Base-by-base conservation (phyloP, 2,888 invertebrate genomes). In the Drosophila paranaensis region DNA sequence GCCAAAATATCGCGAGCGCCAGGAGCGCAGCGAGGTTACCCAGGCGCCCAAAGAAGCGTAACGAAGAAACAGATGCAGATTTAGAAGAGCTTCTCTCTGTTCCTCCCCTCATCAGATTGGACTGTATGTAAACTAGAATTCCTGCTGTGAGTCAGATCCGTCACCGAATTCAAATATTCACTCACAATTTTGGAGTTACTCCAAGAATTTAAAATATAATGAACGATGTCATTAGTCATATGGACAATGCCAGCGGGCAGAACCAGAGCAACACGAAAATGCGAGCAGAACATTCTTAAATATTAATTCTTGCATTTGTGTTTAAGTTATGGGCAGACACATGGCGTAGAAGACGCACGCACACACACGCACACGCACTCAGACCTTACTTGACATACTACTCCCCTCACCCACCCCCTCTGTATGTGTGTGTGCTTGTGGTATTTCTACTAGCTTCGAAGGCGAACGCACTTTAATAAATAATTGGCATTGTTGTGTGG, bases 211-310 rank as follows among this genome's bases (percentile, higher is more conserved):
- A 74, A 83, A 90, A 83, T 90, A 90, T 91, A 90, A 90, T 91
- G 91, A 90, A 91, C 90, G 90, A 91, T 82, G 88, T 91, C 91
- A 90, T 90, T 91, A 91, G 91, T 91, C 91, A 90, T 91, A 89
- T 89, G 74, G 77, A 88, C 89, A 82, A 90, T 82, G 76, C 70
- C 72, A 48, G 42, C 50, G 45, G 43, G 45, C 40, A 62, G 46
- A 74, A 43, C 42, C 60, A 14, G 14, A 37, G 40, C 46, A 57
- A 51, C 58, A 60, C 35, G 53, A 65, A 66, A 48, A 58, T 54
- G 60, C 16, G 43, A 60, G 50, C 66, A 40, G 8, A 69, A 74
- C 74, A 75, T 73, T 70, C 75, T 79, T 45, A 80, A 83, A 90
- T 89, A 89, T 86, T 85, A 85, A 90, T 90, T 83, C 74, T 56